These are phyloP conservation scores for Hormiphora californensis DNA, from an alignment of 37 sponge, comb jelly and placozoan species.

Conservation along the genomic window DNA sequence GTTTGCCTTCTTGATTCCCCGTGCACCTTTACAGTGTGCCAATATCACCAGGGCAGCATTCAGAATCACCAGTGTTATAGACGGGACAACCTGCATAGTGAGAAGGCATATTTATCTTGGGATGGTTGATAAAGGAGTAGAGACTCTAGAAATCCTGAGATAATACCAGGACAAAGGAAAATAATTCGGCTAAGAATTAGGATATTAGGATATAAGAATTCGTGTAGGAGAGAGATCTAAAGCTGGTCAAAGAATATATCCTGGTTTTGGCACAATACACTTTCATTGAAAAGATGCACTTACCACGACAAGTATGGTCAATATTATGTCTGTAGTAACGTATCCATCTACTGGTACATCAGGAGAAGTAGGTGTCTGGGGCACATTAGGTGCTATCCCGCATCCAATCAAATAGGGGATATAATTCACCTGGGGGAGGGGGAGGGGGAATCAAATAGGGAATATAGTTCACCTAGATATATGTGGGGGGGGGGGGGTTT, in stretches of 20 bases:
- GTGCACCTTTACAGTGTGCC: neutral
- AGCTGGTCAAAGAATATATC: neutral
- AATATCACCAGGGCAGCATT: neutral
- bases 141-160: no score
- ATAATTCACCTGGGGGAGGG: neutral
- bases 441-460: no score
- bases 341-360: no score
- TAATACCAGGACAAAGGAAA: no score
- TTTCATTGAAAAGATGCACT: neutral
- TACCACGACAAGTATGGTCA: neutral
- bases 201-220: no score
- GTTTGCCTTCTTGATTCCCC: neutral
- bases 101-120: no score
- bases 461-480: no score
- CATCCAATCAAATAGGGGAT: neutral
- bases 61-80: neutral
- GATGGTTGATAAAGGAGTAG: no score
- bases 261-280: neutral
- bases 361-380: neutral
- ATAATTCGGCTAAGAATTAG: no score
- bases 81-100: neutral
- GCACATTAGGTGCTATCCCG: neutral
- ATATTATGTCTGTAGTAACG: neutral
- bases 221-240: no score
- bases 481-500: no score